Evolutionary conservation across 2,888 invertebrate species (phyloP).

Genomic region (Drosophila pseudotalamancana): DNA sequence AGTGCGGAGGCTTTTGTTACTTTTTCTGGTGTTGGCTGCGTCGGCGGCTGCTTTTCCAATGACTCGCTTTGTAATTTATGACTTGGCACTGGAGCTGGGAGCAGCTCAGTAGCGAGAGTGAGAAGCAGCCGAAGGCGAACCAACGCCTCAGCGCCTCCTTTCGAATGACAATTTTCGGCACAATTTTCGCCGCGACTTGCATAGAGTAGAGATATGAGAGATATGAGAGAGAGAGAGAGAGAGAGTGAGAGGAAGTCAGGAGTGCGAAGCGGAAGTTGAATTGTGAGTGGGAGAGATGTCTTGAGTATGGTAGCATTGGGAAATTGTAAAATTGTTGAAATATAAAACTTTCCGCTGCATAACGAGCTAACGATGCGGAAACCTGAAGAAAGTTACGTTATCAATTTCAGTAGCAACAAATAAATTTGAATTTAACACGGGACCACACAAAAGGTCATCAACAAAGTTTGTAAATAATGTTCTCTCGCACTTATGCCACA

Average conservation of each 20-base stretch:
- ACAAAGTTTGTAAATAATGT: conserved; percentile 48
- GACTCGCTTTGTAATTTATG: conserved; percentile 82
- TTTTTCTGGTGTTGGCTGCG: conserved; percentile 34
- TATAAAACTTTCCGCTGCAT: conserved; percentile 82
- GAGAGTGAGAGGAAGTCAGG: too few relatives aligned
- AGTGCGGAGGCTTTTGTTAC: neutral
- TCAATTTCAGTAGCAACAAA: conserved; percentile 83
- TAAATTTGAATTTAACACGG: conserved; percentile 83
- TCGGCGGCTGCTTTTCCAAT: conserved; percentile 66
- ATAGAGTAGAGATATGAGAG: conserved; percentile 31
- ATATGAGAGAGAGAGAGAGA: too few relatives aligned
- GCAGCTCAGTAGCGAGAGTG: conserved; percentile 26
- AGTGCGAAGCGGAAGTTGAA: neutral
- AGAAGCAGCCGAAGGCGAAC: conserved; percentile 18
- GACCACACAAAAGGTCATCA: conserved; percentile 48
- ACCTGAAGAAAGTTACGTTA: conserved; percentile 84
- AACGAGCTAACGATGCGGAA: conserved; percentile 84
- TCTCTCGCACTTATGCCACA: conserved; percentile 29
- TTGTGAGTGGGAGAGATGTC: neutral
- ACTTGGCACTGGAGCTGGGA: conserved; percentile 64
- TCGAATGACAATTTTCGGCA: conserved; percentile 75
- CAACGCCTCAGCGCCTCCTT: conserved; percentile 42
- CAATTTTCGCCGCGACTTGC: conserved; percentile 63
- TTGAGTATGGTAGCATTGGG: conserved; percentile 34
- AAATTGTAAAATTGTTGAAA: conserved; percentile 79